Conservation (phyloP, 2,797 vertebrate genomes). For the Pteronotus mesoamericanus region DNA sequence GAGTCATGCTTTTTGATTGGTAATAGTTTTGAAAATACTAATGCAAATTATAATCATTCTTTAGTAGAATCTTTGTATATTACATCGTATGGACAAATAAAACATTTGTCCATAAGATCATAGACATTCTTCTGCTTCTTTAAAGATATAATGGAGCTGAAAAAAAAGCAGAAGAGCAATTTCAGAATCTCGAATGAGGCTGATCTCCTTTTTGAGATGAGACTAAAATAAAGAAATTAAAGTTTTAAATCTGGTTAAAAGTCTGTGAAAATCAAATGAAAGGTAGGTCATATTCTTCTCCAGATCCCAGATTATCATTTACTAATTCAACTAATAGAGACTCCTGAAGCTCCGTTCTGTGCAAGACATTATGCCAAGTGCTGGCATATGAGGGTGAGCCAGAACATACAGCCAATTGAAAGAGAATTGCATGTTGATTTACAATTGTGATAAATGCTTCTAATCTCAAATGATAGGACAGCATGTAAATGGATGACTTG, state of each 20-base stretch:
- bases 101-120: neutral
- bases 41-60: slow-evolving; percentile 6
- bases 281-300: neutral
- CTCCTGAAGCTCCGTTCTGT: neutral
- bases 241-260: neutral
- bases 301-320: neutral
- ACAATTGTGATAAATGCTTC: neutral
- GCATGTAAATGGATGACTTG: neutral
- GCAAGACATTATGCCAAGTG: neutral
- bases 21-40: neutral
- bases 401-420: neutral
- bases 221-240: neutral
- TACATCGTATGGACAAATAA: neutral
- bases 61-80: neutral
- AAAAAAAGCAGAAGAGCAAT: neutral
- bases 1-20: neutral
- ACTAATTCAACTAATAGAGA: neutral
- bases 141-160: neutral
- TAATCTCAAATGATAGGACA: neutral
- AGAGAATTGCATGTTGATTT: neutral
- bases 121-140: neutral
- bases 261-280: neutral
- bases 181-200: neutral
- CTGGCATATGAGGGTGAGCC: neutral
- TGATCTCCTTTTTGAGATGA: neutral